These are phyloP conservation scores for Erethizon dorsatum DNA, from an alignment of 2,797 vertebrate genomes.

Conservation along the genomic window DNA sequence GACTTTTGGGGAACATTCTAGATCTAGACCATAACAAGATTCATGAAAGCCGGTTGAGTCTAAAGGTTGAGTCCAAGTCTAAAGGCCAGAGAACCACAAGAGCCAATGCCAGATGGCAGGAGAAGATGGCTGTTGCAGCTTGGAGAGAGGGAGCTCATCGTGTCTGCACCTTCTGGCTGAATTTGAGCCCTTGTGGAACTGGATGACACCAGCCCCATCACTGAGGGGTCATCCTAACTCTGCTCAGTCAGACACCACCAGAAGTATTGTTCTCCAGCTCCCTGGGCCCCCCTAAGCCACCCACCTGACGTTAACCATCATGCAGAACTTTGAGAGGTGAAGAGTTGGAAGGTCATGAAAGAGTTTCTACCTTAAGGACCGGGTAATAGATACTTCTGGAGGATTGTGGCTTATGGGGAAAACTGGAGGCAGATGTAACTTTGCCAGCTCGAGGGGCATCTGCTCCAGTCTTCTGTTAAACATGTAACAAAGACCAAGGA, in stretches of 20 bases:
- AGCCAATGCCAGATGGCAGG: accelerated
- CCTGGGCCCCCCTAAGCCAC: not conserved
- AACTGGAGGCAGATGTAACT: accelerated
- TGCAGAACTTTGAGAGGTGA: not conserved
- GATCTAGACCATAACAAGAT: not conserved
- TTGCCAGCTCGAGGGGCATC: accelerated
- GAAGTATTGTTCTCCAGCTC: not conserved
- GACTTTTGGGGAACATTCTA: not conserved
- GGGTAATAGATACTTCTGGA: not conserved
- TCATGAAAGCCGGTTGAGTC: not conserved
- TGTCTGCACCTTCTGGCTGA: not conserved
- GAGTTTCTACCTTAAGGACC: not conserved
- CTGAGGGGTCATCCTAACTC: not conserved
- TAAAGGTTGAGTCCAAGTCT: not conserved
- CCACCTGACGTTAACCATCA: not conserved
- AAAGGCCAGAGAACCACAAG: not conserved
- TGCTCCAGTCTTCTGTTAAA: not conserved
- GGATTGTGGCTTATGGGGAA: not conserved
- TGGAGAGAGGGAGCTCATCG: too few relatives aligned
- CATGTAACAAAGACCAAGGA: too few relatives aligned
- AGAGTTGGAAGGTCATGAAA: not conserved
- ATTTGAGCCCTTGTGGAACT: not conserved
- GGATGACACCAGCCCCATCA: not conserved
- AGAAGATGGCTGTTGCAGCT: too few relatives aligned
- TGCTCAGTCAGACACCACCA: accelerated